Conservation (phyloP, 2,797 vertebrate species). For the Oryzias sinensis region DNA sequence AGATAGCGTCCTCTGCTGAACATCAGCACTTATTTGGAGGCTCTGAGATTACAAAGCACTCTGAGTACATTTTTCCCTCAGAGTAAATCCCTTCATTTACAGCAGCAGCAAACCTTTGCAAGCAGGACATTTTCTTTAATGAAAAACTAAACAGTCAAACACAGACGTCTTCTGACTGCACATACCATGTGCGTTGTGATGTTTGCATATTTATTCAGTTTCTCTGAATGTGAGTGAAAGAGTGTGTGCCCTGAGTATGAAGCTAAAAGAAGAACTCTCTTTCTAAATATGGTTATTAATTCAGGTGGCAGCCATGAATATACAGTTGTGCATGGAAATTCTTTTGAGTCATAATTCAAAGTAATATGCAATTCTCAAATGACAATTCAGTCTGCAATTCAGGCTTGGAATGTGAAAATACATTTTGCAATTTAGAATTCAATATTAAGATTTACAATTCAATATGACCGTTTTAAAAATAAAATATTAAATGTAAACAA, state of each 20-base stretch:
- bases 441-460: too few species aligned
- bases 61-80: constrained; percentile 48
- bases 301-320: constrained; percentile 17
- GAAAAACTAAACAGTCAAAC: constrained; percentile 28
- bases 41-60: constrained; percentile 76
- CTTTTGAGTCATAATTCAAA: too few species aligned
- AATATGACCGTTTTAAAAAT: too few species aligned
- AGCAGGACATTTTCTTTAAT: constrained; percentile 63
- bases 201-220: constrained; percentile 70
- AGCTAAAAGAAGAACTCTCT: constrained; percentile 23
- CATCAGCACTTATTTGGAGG: constrained; percentile 51
- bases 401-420: too few species aligned
- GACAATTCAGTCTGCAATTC: too few species aligned
- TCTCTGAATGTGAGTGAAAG: constrained; percentile 10
- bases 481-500: too few species aligned
- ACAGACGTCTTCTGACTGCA: constrained; percentile 65
- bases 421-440: too few species aligned
- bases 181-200: constrained; percentile 62
- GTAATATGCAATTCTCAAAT: too few species aligned
- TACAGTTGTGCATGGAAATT: not conserved
- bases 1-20: constrained; percentile 39
- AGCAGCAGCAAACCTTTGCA: constrained; percentile 46
- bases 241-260: constrained; percentile 25
- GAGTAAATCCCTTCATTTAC: constrained; percentile 30
- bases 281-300: constrained; percentile 9